These are phyloP conservation scores for Melospiza melodia DNA, from an alignment of 2,113 vertebrate species.

Conservation along the genomic window DNA sequence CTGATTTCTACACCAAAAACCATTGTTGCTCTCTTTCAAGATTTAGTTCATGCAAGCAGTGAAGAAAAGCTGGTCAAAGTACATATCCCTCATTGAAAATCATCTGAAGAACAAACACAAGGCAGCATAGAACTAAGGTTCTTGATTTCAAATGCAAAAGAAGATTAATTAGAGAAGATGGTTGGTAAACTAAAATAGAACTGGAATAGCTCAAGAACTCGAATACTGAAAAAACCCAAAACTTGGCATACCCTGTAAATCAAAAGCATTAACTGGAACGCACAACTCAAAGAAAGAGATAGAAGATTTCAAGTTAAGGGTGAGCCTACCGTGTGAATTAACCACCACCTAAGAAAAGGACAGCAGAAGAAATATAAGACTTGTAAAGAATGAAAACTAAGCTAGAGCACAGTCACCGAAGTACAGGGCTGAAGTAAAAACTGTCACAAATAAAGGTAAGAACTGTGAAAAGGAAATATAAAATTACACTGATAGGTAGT, in stretches of 20 bases:
- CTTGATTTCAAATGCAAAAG: background rate
- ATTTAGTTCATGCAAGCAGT: background rate
- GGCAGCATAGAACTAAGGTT: background rate
- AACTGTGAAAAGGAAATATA: background rate
- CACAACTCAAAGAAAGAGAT: background rate
- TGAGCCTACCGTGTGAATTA: background rate
- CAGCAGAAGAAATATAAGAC: background rate
- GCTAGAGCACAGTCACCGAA: background rate
- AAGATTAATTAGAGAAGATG: background rate
- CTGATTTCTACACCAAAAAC: background rate
- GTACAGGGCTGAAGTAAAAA: background rate
- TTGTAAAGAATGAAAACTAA: background rate
- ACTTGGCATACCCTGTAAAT: background rate
- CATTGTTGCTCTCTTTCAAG: background rate
- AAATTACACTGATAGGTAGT: background rate
- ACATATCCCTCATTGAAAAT: background rate
- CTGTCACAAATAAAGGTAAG: background rate
- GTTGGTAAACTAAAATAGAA: background rate
- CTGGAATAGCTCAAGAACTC: background rate
- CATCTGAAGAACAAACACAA: background rate
- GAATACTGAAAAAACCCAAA: background rate
- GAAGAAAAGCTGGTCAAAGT: background rate
- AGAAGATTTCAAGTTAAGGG: background rate
- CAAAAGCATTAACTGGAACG: background rate
- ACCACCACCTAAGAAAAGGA: background rate